Evolutionary conservation across 2,888 invertebrate genomes (phyloP).

Genomic region (Coelinius sp.): DNA sequence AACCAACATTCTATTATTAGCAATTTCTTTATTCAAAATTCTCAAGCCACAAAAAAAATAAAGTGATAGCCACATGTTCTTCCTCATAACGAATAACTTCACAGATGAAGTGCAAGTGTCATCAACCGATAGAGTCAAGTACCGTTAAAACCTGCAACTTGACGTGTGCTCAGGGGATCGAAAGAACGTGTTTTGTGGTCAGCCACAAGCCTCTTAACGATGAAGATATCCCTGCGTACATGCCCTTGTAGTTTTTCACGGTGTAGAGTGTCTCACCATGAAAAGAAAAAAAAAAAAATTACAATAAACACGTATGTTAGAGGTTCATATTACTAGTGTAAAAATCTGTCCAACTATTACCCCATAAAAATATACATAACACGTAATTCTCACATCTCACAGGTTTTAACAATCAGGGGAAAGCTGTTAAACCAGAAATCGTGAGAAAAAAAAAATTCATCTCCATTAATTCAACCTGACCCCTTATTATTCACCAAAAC

Average conservation of each 20-base stretch:
- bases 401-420: neutral
- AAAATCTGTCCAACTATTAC: neutral
- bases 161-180: neutral
- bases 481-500: slow-evolving; percentile 12
- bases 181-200: slow-evolving; percentile 15
- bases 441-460: neutral
- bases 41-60: neutral
- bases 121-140: slow-evolving; percentile 9
- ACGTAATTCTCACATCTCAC: neutral
- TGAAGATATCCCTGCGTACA: neutral
- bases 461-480: neutral
- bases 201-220: slow-evolving; percentile 11
- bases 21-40: no score
- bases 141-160: slow-evolving; percentile 7
- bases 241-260: neutral
- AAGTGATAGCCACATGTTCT: neutral
- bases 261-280: neutral
- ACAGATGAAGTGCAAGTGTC: neutral
- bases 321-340: neutral
- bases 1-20: no score
- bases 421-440: neutral
- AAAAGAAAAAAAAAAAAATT: neutral
- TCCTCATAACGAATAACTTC: neutral
- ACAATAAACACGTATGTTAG: slow-evolving; percentile 9
- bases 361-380: neutral